Evolutionary conservation across 2,888 invertebrate species (phyloP).

Genomic region (Noctua janthe): DNA sequence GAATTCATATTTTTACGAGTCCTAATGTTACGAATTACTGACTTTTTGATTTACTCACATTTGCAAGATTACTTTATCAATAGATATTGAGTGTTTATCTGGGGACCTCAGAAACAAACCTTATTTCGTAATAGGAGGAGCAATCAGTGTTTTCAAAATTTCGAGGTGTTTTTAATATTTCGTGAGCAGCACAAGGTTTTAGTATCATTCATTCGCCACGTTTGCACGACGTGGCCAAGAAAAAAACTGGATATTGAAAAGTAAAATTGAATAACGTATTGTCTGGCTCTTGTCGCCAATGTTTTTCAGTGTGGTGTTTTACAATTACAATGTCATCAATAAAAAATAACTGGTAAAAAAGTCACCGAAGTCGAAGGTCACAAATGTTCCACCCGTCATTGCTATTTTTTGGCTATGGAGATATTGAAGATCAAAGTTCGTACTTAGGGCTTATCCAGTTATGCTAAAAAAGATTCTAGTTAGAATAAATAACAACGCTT

Average conservation of each 20-base stretch:
- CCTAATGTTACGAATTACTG: background rate
- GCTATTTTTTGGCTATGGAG: background rate
- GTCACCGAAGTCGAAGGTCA: background rate
- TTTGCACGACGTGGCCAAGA: slow-evolving; percentile 19
- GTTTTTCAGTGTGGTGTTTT: slow-evolving; percentile 9
- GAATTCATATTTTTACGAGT: background rate
- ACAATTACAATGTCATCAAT: slow-evolving; percentile 1
- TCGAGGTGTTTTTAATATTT: slow-evolving; percentile 1
- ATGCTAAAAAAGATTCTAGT: background rate
- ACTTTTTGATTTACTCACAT: background rate
- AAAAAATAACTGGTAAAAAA: background rate
- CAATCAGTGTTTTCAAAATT: background rate
- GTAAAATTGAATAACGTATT: slow-evolving; percentile 3
- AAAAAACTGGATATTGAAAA: slow-evolving; percentile 32
- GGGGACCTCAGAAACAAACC: background rate
- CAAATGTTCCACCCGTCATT: background rate
- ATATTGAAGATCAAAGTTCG: background rate
- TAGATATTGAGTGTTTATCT: background rate
- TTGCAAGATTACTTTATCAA: background rate
- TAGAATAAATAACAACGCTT: background rate
- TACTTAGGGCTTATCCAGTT: background rate
- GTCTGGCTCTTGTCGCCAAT: slow-evolving; percentile 11
- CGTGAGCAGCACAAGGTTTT: slow-evolving; percentile 35
- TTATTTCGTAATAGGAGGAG: background rate
- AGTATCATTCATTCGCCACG: slow-evolving; percentile 28